These are phyloP conservation scores for Entomobrya proxima DNA, from an alignment of 2,888 invertebrate genomes.

Conservation along the genomic window DNA sequence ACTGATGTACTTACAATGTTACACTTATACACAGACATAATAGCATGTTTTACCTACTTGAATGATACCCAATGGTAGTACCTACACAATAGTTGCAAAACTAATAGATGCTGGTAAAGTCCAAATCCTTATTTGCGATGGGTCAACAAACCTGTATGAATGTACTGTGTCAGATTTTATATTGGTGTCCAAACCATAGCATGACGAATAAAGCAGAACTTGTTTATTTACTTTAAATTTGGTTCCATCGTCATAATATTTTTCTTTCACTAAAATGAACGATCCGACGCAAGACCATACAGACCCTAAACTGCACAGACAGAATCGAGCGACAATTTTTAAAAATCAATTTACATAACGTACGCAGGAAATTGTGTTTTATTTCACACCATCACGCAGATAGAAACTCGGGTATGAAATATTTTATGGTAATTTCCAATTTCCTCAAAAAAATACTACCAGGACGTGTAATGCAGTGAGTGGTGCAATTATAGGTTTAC, in stretches of 20 bases:
- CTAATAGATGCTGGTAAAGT: conserved; percentile 42
- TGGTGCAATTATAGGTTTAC: background rate
- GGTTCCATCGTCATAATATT: conserved; percentile 43
- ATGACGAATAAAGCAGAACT: conserved; percentile 43
- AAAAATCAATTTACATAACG: too few species aligned
- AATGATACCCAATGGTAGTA: background rate
- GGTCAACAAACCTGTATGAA: conserved; percentile 58
- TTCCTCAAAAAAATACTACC: background rate
- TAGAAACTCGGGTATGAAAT: background rate
- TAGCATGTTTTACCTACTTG: background rate
- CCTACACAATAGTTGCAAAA: background rate
- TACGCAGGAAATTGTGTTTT: too few species aligned
- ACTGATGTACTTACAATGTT: conserved; percentile 30
- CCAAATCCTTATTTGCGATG: conserved; percentile 48
- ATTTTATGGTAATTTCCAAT: background rate
- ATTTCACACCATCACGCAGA: background rate
- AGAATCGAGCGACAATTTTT: too few species aligned
- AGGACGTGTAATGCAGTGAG: background rate
- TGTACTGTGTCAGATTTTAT: conserved; percentile 34
- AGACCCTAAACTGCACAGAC: background rate
- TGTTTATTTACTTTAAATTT: conserved; percentile 61
- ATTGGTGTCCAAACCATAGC: conserved; percentile 21
- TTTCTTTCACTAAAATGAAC: background rate
- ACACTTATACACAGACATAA: background rate
- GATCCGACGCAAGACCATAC: too few species aligned